Base-by-base conservation (phyloP, 2,797 vertebrate species). In the Picus viridis region DNA sequence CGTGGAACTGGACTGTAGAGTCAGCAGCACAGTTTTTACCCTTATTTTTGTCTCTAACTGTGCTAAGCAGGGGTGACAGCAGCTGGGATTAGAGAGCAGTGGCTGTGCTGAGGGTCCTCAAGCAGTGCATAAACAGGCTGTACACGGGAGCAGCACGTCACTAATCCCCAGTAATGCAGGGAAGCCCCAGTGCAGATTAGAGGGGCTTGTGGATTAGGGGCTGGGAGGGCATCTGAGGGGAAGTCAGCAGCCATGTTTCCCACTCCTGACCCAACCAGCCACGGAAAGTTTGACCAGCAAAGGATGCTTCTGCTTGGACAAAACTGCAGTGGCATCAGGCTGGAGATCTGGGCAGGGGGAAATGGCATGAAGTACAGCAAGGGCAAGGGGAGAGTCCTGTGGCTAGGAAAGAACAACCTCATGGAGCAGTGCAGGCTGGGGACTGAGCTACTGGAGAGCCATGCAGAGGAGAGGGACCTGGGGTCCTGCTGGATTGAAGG, bases 91-190 rank as follows among this genome's bases (percentile, higher is more conserved):
- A 54, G 32, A 59, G 61, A n/a, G 7, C 51, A 29, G 5, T 11
- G 56, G 34, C 75, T 92, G 39, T 16, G 27, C 30, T 18, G 64
- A 71, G 70, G 61, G 27, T 62, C 61, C 85, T 69, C 45, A 91
- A 81, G 88, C 61, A 68, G 83, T 43, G 58, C 34, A 24, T 86
- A 79, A 86, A 88, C 32, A 76, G 14, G 6, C 85, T 86, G 34
- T 84, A 69, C 62, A 81, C 77, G 93, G 87, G 64, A 87, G 88
- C 68, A 83, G 70, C 79, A 92, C 23, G 39, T 92, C 82, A 65
- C 73, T 96, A 96, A 96, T 95, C 94, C 88, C 49, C 69, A 6
- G 16, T 96, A 96, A 96, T 88, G 91, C 93, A 92, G 94, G 89
- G 96, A 96, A 96, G 86, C 65, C 90, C 90, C 76, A 41, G 70